Conservation (phyloP, 2,797 vertebrate genomes). For the Rhynchotus rufescens region DNA sequence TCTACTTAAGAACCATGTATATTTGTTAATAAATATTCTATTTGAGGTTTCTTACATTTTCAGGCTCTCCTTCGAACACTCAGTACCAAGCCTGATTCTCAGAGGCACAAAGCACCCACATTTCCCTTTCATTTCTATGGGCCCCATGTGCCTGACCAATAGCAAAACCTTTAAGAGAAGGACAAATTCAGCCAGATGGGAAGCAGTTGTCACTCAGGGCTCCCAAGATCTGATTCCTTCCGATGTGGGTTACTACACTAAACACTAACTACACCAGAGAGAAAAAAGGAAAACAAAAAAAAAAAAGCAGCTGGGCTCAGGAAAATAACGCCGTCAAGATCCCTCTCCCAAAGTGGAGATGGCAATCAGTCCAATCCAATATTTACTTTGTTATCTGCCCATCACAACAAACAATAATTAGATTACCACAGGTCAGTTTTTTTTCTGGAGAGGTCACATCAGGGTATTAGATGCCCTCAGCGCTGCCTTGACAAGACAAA, state of each 20-base stretch:
- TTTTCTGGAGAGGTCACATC: conserved; percentile 45
- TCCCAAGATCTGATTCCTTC: neutral
- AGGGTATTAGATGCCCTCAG: neutral
- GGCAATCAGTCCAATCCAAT: conserved; percentile 59
- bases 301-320: neutral
- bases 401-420: conserved; percentile 69
- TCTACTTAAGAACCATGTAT: neutral
- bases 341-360: conserved; percentile 46
- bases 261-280: too few relatives aligned
- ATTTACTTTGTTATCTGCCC: conserved; percentile 67
- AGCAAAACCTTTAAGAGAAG: neutral
- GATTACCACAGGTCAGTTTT: conserved; percentile 49
- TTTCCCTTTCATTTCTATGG: neutral
- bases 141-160: neutral
- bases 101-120: neutral
- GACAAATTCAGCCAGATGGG: neutral
- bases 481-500: neutral
- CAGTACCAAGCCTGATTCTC: neutral
- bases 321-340: conserved; percentile 60
- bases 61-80: neutral
- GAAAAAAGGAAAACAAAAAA: neutral
- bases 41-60: neutral
- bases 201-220: neutral
- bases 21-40: neutral
- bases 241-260: neutral